Conservation (phyloP, 1,140 invertebrate species). For the Thalassaphorura encarpata region DNA sequence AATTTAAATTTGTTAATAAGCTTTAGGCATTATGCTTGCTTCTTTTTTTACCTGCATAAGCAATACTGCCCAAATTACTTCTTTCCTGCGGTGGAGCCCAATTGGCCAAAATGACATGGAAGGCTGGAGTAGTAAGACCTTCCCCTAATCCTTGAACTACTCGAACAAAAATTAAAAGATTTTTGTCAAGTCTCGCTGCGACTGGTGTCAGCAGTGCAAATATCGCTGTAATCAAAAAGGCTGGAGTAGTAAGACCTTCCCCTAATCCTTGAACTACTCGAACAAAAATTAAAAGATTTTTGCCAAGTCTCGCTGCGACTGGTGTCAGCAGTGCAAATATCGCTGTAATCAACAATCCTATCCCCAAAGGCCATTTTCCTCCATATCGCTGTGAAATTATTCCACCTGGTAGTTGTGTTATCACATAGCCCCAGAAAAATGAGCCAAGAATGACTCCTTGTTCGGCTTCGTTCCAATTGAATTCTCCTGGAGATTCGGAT, state of each 20-base stretch:
- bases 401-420: constrained; percentile 48
- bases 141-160: constrained; percentile 46
- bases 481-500: constrained; percentile 53
- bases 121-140: not conserved
- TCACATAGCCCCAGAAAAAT: constrained; percentile 48
- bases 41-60: not conserved
- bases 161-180: constrained; percentile 40
- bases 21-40: too few relatives aligned
- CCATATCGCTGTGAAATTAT: constrained; percentile 72
- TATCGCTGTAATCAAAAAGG: not conserved
- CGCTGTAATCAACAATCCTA: constrained; percentile 58
- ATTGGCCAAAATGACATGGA: not conserved
- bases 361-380: constrained; percentile 47
- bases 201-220: not conserved
- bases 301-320: constrained; percentile 50
- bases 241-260: constrained; percentile 50
- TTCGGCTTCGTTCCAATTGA: constrained; percentile 61
- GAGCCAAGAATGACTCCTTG: constrained; percentile 58
- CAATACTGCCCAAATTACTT: not conserved
- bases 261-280: constrained; percentile 63
- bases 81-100: constrained; percentile 1
- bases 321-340: constrained; percentile 58
- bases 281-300: constrained; percentile 47
- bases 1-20: too few relatives aligned
- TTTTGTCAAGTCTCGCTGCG: constrained; percentile 38